Conservation (phyloP, 2,113 vertebrate species). For the Notechis scutatus region DNA sequence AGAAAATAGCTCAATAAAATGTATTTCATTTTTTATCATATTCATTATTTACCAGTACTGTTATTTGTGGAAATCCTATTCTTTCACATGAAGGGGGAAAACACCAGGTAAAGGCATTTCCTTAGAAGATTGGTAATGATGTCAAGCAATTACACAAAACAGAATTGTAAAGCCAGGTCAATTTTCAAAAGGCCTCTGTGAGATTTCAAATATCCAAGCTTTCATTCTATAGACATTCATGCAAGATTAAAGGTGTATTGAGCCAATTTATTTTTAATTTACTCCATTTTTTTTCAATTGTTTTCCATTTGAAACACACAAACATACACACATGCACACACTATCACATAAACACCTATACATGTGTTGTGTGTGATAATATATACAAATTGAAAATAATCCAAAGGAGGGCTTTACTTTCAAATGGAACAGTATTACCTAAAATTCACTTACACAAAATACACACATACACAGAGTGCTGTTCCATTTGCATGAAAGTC, state of each 20-base stretch:
- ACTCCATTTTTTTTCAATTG: neutral
- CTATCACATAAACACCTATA: too few relatives aligned
- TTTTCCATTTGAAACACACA: neutral
- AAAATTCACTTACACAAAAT: neutral
- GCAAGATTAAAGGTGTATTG: neutral
- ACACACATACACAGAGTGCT: neutral
- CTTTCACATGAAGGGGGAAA: neutral
- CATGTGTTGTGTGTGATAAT: too few relatives aligned
- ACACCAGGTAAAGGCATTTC: neutral
- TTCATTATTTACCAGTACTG: neutral
- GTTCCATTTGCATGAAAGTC: neutral
- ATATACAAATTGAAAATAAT: neutral
- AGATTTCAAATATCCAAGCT: neutral
- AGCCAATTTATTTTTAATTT: neutral
- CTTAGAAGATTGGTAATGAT: neutral
- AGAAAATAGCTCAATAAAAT: neutral
- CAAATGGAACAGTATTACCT: neutral
- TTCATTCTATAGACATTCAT: neutral
- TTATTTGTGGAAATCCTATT: neutral
- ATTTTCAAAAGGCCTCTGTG: neutral
- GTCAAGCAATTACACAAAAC: neutral
- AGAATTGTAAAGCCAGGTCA: neutral
- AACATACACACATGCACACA: too few relatives aligned
- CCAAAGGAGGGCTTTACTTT: neutral
- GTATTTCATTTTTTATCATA: neutral